A percentile compares a stretch with the other conserved stretches of the same genome.
Conservation (phyloP, 2,113 vertebrate genomes). For the Colius striatus region DNA sequence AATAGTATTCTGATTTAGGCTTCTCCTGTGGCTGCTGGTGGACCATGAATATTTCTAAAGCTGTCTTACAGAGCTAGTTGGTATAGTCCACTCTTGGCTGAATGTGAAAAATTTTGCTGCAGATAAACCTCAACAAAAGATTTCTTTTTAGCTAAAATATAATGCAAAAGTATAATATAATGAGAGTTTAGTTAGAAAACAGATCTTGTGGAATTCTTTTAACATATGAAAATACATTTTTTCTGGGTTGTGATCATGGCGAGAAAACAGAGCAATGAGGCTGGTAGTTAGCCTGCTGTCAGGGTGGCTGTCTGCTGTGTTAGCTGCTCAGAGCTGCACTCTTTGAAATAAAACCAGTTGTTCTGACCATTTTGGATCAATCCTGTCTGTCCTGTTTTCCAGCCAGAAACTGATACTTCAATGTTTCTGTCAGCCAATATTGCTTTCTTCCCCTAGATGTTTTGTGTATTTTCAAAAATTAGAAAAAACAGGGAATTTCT, state of each 20-base stretch:
- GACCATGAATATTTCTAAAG: not conserved
- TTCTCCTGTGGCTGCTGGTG: not conserved
- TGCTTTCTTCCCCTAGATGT: rapidly evolving
- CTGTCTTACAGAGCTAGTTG: not conserved
- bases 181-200: not conserved
- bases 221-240: not conserved
- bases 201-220: not conserved
- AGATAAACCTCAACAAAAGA: not conserved
- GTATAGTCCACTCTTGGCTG: rapidly evolving
- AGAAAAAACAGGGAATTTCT: rapidly evolving
- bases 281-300: not conserved
- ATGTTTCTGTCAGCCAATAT: not conserved
- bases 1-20: not conserved
- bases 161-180: not conserved
- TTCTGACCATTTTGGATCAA: not conserved
- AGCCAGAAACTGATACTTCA: not conserved
- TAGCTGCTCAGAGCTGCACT: not conserved
- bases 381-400: not conserved
- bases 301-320: not conserved
- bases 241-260: rapidly evolving
- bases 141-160: not conserved
- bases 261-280: not conserved
- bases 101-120: not conserved
- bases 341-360: not conserved
- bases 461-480: not conserved